Base-by-base conservation (phyloP, 1,140 invertebrate species). In the Eulimnadia texana region DNA sequence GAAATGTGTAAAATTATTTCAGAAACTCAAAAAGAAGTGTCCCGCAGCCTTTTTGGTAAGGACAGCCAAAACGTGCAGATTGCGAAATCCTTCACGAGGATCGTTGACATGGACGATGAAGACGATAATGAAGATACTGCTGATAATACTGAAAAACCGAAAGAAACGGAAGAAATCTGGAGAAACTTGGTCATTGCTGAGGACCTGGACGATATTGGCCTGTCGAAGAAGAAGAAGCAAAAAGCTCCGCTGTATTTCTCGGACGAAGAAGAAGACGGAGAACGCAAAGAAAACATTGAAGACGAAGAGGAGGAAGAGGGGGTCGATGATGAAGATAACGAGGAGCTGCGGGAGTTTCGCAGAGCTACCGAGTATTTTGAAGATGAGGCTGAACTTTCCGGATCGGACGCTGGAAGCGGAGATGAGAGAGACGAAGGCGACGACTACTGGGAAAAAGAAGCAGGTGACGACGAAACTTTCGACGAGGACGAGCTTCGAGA, bases 371-470 rank as follows among this genome's bases (percentile, higher is more conserved):
- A 85, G 27, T 93, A 90, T 74, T 74, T 92, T 24, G 89, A 93
- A 60, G 77, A 83, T 47, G 90, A 93, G 73, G 90, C 90, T 0
- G 89, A 92, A 68, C 70, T 93, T 13, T 90, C 87, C 9, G 89
- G 88, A 68, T 86, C 84, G 47, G 87, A 90, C 64, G 84, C 80
- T 77, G 84, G 79, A 9, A 86, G 84, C 23, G 85, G 78, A 0
- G 85, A 87, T 65, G 86, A 90, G 70, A 84, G 89, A 66, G 87
- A 90, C 67, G 78, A 75, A 49, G 83, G 75, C 13, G 70, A 86
- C 53, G 83, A 90, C 69, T 73, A 78, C n/a, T 75, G 88, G 66
- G 86, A 90, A 69, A 70, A 77, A 3, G 86, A 90, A 70, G 81
- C 79, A 54, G 86, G 81, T 2, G 87, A 90, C 65, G 74, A 78